Evolutionary conservation across 1,140 invertebrate species (phyloP).

Genomic region (Achatina immaculata): DNA sequence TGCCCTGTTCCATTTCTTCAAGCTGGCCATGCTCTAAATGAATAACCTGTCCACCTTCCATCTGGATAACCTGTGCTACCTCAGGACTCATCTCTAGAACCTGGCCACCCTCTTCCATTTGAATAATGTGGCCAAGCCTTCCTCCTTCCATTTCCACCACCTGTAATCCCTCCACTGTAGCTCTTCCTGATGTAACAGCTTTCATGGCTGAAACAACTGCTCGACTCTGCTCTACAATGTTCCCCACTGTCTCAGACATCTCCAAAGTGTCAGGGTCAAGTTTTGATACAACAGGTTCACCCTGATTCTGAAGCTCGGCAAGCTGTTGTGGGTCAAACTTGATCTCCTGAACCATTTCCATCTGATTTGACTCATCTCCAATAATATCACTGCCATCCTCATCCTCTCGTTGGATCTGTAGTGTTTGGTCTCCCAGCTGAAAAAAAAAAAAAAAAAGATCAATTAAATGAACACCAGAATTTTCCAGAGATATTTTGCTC

Average conservation of each 20-base stretch:
- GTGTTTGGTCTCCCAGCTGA: constrained; percentile 32
- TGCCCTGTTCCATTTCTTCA: constrained; percentile 8
- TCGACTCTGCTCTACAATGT: neutral
- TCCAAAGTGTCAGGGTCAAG: neutral
- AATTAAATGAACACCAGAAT: no score
- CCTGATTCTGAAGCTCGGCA: neutral
- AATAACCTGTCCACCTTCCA: constrained; percentile 35
- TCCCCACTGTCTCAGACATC: neutral
- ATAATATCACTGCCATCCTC: neutral
- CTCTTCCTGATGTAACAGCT: neutral
- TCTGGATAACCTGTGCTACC: constrained; percentile 15
- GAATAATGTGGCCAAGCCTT: constrained; percentile 26
- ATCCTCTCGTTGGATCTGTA: constrained; percentile 31
- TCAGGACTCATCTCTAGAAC: constrained; percentile 8
- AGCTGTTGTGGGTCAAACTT: constrained; percentile 32
- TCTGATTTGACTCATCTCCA: neutral
- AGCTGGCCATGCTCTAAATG: constrained; percentile 29
- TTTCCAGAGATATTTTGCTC: no score
- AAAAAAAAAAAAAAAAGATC: neutral
- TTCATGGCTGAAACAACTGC: neutral
- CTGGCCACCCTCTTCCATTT: constrained; percentile 28
- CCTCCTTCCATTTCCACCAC: constrained; percentile 33
- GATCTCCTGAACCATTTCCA: constrained; percentile 26
- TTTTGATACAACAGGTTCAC: neutral
- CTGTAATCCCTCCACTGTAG: constrained; percentile 22